phyloP scores from a whole-genome alignment of 2,797 vertebrate genomes.

The Alauda arvensis region DNA sequence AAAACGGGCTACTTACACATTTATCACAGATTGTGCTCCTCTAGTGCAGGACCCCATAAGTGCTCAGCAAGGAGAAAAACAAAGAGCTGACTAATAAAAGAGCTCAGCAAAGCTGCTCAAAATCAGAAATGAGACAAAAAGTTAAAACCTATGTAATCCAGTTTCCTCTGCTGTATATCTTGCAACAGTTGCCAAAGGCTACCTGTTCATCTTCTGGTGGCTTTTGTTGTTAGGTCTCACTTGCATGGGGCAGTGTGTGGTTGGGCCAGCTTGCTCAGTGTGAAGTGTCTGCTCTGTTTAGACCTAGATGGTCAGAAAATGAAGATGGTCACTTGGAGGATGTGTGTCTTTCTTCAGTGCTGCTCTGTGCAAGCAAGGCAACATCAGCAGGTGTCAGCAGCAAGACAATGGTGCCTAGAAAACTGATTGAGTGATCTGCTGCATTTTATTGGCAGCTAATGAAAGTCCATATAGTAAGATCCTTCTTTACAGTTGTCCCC shows the following conservation, averaged over 20 bases:
- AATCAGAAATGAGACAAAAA: background rate
- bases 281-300: background rate
- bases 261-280: background rate
- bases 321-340: background rate
- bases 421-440: background rate
- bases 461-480: background rate
- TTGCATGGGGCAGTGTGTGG: background rate
- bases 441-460: background rate
- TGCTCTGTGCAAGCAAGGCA: background rate
- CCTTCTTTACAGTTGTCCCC: background rate
- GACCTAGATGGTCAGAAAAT: background rate
- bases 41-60: background rate
- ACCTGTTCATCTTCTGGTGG: background rate
- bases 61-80: background rate
- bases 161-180: background rate
- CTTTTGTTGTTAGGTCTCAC: background rate
- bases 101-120: background rate
- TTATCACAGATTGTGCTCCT: background rate
- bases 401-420: background rate
- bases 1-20: background rate
- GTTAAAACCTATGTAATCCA: rapidly evolving
- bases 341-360: background rate
- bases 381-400: background rate
- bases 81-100: background rate
- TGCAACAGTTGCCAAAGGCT: background rate